Evolutionary conservation across 2,888 invertebrate genomes (phyloP).

Genomic region (Lochmaea crataegi): DNA sequence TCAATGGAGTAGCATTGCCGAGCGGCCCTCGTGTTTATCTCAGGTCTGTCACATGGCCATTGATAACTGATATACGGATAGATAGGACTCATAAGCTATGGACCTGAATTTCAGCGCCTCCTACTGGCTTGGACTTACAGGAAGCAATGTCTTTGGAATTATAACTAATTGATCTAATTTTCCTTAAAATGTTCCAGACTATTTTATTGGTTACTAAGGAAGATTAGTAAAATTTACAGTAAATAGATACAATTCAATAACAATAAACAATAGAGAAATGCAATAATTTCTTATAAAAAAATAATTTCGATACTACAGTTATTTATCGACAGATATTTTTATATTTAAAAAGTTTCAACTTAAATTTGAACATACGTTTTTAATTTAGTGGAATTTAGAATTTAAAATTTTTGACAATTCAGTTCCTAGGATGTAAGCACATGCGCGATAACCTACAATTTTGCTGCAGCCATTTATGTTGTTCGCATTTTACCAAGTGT

Average conservation of each 20-base stretch:
- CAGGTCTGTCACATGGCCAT: too few species aligned
- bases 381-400: slow-evolving; percentile 25
- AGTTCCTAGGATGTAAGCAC: slow-evolving; percentile 50
- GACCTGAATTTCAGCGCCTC: too few species aligned
- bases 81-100: too few species aligned
- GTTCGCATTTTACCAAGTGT: slow-evolving; percentile 64
- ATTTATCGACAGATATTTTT: background rate
- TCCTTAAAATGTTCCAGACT: too few species aligned
- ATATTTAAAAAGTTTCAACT: background rate
- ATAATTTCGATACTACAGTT: background rate
- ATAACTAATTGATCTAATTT: too few species aligned
- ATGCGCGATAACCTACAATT: slow-evolving; percentile 65
- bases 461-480: slow-evolving; percentile 67
- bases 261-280: background rate
- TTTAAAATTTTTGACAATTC: slow-evolving; percentile 25
- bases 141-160: too few species aligned
- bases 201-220: background rate
- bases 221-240: too few species aligned
- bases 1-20: too few species aligned
- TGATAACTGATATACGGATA: too few species aligned
- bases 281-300: background rate
- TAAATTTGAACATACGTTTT: slow-evolving; percentile 16
- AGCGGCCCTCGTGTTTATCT: too few species aligned
- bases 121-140: too few species aligned
- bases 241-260: too few species aligned